These are phyloP conservation scores for Strigamia crassipes DNA, from an alignment of 2,888 invertebrate species.

Conservation along the genomic window DNA sequence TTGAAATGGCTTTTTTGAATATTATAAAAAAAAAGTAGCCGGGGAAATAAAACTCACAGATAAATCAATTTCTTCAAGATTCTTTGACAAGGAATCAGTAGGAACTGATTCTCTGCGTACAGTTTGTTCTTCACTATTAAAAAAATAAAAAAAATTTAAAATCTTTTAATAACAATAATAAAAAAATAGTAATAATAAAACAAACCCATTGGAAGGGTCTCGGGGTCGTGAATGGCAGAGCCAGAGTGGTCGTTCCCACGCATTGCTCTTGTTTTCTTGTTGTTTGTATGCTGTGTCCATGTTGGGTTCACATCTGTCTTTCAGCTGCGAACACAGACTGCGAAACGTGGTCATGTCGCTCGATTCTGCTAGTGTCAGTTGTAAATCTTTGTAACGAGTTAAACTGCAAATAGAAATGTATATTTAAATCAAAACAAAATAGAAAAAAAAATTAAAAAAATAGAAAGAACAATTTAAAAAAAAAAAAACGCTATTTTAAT, in stretches of 20 bases:
- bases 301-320: neutral
- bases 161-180: neutral
- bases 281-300: neutral
- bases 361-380: constrained; percentile 3
- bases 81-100: neutral
- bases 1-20: neutral
- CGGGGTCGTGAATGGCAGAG: constrained; percentile 51
- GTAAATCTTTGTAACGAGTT: constrained; percentile 33
- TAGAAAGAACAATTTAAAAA: neutral
- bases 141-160: neutral
- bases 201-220: constrained; percentile 48
- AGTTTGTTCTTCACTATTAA: neutral
- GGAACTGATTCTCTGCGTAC: neutral
- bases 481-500: neutral
- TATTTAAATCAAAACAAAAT: neutral
- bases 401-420: constrained; percentile 8
- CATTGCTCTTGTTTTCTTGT: constrained; percentile 10
- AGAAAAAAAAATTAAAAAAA: neutral
- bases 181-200: neutral
- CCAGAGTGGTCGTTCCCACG: constrained; percentile 49
- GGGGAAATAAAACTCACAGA: neutral
- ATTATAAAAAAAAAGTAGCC: neutral
- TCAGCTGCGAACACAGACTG: neutral
- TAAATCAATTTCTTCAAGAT: neutral
- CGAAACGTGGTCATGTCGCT: constrained; percentile 2